Evolutionary conservation across 2,888 invertebrate species (phyloP), one percentile per base, ranked within the genome.

Genomic region (Volucella inflata): DNA sequence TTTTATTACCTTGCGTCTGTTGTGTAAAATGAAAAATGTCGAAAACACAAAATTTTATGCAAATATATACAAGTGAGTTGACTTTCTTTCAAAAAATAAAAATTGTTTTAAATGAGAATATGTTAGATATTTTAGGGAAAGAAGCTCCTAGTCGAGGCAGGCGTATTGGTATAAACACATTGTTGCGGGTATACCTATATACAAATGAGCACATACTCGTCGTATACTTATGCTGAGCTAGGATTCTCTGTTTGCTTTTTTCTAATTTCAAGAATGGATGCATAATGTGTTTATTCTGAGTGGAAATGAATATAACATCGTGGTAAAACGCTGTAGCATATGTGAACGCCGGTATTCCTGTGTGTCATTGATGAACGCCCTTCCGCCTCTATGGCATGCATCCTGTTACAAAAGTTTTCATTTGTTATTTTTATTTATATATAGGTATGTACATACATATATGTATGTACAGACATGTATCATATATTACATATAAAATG

Each of bases 271-370:
- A 72, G 62, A 77, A 83, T 78, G 70, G 68, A 62, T 78, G 68
- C 68, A 42, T 44, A 77, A 59, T 48, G 74, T 67, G 68, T 72
- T 68, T 74, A 74, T 74, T 74, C 48, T 6, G 46, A 70, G 78
- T 64, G 62, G 62, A 74, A 83, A 83, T 83, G 57, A 67, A 78
- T 78, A 72, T 83, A 77, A 78, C 55, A 72, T 78, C 62, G 72
- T 57, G 62, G 57, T 50, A 57, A 78, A 62, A 72, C n/a, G 16
- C 46, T 14, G 44, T 11, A 40, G 60, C 51, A 14, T 46, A 46
- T 50, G 62, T 53, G 50, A 38, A 44, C 30, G 53, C 11, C n/a
- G 57, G 53, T n/a, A 21, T 75, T 14, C n/a, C 36, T 40, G 30
- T 10, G 62, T 46, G 21, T 42, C 51, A 42, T 55, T 36, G 30